Evolutionary conservation across 2,888 invertebrate genomes (phyloP), one percentile per base, ranked within the genome.

Genomic region (Stenodema calcarata): DNA sequence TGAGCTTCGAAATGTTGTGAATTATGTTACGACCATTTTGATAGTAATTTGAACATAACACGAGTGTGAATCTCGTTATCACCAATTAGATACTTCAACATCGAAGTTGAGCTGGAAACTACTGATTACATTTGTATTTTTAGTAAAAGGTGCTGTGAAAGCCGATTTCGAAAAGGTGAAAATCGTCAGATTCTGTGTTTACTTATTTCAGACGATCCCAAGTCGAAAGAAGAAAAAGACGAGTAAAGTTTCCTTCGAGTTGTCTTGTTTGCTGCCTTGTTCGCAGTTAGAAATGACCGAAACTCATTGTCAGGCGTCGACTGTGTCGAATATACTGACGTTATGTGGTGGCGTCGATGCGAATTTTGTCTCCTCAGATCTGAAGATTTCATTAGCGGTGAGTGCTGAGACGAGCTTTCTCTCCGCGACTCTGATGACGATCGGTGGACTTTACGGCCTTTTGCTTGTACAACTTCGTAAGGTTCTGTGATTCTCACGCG

Each of bases 401-500:
- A 12, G 3, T 16, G 9, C 50, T 50, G 2, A n/a, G 54, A 18
- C 54, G 18, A n/a, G 54, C 18, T n/a, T 7, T n/a, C 18, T n/a
- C n/a, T n/a, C 54, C 54, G 16, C 18, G 54, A 54, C 7, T 1
- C n/a, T n/a, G 54, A n/a, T n/a, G n/a, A n/a, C n/a, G n/a, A n/a
- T n/a, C n/a, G 54, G 1, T 16, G 0, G 54, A 16, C 7, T 16
- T 18, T n/a, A 54, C 11, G 11, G 54, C 18, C 7, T 54, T 54
- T 54, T 18, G 54, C 44, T 44, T 16, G 16, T 7, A 54, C 16
- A 7, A 54, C 18, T 23, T 81, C 81, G 9, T 9, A n/a, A 2
- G 81, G 81, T 41, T 81, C 81, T 16, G 16, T 7, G 30, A 81
- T 81, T 69, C 81, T 81, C n/a, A 81, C 81, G 14, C 81, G 54